Evolutionary conservation across 2,888 invertebrate genomes (phyloP).

Genomic region (Panzeria rudis): DNA sequence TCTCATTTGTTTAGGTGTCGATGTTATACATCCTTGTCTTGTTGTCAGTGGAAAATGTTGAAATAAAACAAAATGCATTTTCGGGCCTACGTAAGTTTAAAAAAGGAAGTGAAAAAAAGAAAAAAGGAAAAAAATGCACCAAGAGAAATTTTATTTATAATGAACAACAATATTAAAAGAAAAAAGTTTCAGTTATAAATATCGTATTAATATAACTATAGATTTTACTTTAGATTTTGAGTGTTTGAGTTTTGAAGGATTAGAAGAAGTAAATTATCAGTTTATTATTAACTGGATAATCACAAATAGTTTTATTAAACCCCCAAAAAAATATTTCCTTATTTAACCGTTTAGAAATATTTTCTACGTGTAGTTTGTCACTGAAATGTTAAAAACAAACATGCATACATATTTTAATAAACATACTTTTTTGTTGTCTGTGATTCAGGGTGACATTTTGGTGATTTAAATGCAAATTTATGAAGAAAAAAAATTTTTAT

Average conservation of each 20-base stretch:
- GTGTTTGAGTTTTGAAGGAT: too few species aligned
- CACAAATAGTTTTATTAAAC: neutral
- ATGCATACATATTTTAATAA: conserved; percentile 10
- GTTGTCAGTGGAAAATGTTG: conserved; percentile 18
- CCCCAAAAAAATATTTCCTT: too few species aligned
- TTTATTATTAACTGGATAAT: too few species aligned
- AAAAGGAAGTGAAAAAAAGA: neutral
- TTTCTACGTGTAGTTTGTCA: neutral
- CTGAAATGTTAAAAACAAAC: neutral
- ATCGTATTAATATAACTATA: too few species aligned
- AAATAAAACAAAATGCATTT: conserved; percentile 45
- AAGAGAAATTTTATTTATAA: neutral
- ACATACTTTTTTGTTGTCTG: conserved; percentile 41
- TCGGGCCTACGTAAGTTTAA: conserved; percentile 34
- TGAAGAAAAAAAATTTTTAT: conserved; percentile 56
- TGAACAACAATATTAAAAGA: neutral
- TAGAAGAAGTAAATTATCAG: too few species aligned
- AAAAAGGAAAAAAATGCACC: conserved; percentile 20
- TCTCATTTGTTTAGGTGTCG: conserved; percentile 48
- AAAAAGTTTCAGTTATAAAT: too few species aligned
- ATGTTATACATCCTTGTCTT: conserved; percentile 41
- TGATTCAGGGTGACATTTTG: conserved; percentile 72
- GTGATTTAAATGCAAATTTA: conserved; percentile 75
- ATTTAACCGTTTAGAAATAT: neutral
- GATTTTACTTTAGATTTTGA: too few species aligned